Base-by-base conservation (phyloP, 2,888 invertebrate species). In the Andricus curvator region DNA sequence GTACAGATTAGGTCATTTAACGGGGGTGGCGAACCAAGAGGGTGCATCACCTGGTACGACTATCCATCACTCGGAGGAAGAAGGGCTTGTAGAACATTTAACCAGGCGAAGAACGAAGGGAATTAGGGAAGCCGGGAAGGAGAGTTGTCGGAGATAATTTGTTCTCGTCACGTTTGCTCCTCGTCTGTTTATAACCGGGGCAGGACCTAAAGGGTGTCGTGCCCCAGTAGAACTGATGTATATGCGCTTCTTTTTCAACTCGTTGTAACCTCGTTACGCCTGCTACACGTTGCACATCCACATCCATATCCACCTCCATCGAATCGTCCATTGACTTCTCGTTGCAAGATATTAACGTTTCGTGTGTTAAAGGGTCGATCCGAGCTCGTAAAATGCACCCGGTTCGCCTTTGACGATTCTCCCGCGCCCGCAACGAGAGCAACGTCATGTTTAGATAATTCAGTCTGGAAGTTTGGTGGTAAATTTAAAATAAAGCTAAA, bases 261-360 rank as follows among this genome's bases (percentile, higher is more conserved):
- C 74, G 56, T 74, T 56, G 74, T 74, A 74, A 74, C 68, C 68
- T 78, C 68, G 68, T 60, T 41, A 62, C 37, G 66, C 13, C 33
- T n/a, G 56, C n/a, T 80, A 80, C 83, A 81, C 79, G 79, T 81
- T 79, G 81, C 82, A 83, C 78, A 77, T 74, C 56, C 82, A 83
- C n/a, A n/a, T n/a, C n/a, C n/a, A n/a, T 33, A 83, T 83, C 82
- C 83, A 83, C 84, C 74, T 74, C 83, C 83, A 83, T 82, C 82
- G 81, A 82, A 77, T 79, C 85, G 84, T 86, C 89, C 86, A 89
- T 89, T 89, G 89, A 89, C 88, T 89, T 86, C 89, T 89, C 88
- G 86, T 89, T 84, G 85, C 84, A 87, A 84, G 85, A 87, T 88
- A 88, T 89, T 89, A 89, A 88, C 87, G 85, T 86, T 88, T 89